phyloP scores from a whole-genome alignment of 2,888 invertebrate species.

The Cosmopolites sordidus region DNA sequence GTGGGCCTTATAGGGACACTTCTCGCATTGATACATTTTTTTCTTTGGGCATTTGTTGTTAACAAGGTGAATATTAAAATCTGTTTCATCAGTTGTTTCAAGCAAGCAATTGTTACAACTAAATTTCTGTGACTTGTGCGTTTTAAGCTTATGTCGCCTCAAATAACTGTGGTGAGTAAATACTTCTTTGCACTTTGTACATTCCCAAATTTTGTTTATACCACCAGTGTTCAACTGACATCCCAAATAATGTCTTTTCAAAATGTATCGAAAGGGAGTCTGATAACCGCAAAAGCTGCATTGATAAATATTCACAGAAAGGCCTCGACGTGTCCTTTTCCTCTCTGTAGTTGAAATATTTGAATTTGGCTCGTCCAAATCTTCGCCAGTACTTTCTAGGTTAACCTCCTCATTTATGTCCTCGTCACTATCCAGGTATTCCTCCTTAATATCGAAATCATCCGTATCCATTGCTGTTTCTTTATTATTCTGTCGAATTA shows the following conservation, averaged over 20 bases:
- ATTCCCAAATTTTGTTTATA: conserved; percentile 3
- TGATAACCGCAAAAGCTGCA: conserved; percentile 7
- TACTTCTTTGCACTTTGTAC: not conserved
- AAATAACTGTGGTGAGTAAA: not conserved
- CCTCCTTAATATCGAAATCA: too few species aligned
- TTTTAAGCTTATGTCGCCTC: not conserved
- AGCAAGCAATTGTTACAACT: not conserved
- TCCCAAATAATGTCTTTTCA: not conserved
- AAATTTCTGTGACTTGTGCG: not conserved
- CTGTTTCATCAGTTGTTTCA: not conserved
- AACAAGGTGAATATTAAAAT: not conserved
- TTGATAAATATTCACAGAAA: not conserved
- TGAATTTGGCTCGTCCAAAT: too few species aligned
- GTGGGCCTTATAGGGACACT: not conserved
- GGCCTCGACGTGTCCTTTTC: too few species aligned
- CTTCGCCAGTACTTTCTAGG: too few species aligned
- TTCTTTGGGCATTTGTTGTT: not conserved
- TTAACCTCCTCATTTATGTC: too few species aligned
- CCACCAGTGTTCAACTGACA: not conserved
- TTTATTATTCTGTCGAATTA: too few species aligned
- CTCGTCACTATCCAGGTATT: too few species aligned
- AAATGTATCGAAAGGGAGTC: conserved; percentile 1
- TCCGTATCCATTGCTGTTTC: too few species aligned
- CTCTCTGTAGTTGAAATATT: too few species aligned
- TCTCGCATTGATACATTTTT: not conserved